Conservation (phyloP, 53 echinoderm and acorn worm species). For the Hippasteria phrygiana region DNA sequence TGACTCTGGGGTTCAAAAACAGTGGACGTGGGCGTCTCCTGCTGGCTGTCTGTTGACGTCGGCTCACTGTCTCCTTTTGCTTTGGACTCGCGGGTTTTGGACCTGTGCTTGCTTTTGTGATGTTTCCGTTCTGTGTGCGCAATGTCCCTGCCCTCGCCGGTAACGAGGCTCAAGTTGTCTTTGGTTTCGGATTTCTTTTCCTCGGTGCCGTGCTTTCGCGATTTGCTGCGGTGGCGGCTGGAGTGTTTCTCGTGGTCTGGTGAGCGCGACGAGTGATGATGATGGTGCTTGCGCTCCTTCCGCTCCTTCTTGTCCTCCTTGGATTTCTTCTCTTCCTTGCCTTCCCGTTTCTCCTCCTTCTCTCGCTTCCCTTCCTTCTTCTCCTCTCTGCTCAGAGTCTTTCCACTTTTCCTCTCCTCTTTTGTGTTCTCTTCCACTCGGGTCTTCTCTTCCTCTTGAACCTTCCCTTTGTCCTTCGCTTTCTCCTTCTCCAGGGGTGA, state of each 20-base stretch:
- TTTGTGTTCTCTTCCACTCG: slow-evolving; percentile 13
- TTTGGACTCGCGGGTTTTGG: slow-evolving; percentile 48
- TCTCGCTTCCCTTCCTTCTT: slow-evolving; percentile 60
- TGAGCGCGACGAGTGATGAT: slow-evolving; percentile 65
- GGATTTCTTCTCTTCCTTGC: slow-evolving; percentile 62
- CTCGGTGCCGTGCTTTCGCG: slow-evolving; percentile 60
- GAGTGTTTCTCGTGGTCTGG: slow-evolving; percentile 63
- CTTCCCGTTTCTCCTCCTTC: slow-evolving; percentile 66
- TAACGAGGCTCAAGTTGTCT: slow-evolving; percentile 20
- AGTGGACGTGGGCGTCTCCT: slow-evolving; percentile 27
- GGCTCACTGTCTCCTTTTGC: slow-evolving; percentile 40
- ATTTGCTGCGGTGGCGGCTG: slow-evolving; percentile 61
- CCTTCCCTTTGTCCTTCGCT: slow-evolving; percentile 53
- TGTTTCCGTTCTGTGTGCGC: slow-evolving; percentile 53
- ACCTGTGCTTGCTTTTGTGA: slow-evolving; percentile 70
- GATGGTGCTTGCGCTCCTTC: slow-evolving; percentile 65
- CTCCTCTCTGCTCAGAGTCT: slow-evolving; percentile 66
- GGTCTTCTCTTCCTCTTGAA: slow-evolving; percentile 46
- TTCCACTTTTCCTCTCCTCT: slow-evolving; percentile 59
- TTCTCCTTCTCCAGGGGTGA: slow-evolving; percentile 72
- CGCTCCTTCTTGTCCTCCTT: slow-evolving; percentile 60
- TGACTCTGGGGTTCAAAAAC: slow-evolving; percentile 26
- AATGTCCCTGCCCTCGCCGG: slow-evolving; percentile 53
- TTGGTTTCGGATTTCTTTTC: slow-evolving; percentile 63
- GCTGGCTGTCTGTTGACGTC: slow-evolving; percentile 14